These are phyloP conservation scores for Sialia sialis DNA, from an alignment of 2,113 vertebrate species.

Conservation along the genomic window DNA sequence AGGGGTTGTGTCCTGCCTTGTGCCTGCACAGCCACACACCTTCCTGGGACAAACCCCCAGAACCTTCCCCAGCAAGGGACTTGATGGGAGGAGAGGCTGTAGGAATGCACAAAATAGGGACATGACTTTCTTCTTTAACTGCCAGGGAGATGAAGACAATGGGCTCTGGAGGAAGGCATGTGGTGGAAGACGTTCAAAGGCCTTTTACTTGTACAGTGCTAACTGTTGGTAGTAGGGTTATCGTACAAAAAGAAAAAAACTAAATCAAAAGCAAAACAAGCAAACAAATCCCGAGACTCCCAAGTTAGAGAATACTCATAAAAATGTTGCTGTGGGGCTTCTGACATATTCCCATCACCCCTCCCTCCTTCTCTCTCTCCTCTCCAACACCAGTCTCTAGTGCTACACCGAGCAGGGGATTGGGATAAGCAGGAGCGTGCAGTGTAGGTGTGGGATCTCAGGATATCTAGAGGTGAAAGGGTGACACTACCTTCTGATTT, in stretches of 20 bases:
- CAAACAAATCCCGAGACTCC: neutral
- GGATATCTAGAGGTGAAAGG: conserved; percentile 15
- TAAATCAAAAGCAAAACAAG: neutral
- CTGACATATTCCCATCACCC: neutral
- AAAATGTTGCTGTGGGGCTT: neutral
- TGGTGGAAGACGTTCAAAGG: neutral
- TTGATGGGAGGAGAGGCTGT: neutral
- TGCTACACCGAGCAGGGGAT: neutral
- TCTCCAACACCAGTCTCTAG: neutral
- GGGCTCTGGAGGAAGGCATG: neutral
- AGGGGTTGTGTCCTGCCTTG: neutral
- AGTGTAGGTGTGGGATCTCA: neutral
- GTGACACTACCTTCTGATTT: neutral
- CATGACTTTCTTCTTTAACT: neutral
- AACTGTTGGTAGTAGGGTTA: neutral
- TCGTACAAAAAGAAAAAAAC: neutral
- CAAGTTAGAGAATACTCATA: neutral
- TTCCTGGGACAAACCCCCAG: neutral
- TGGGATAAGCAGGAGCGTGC: neutral
- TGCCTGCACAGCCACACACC: neutral
- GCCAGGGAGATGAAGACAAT: neutral
- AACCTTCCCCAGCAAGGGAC: neutral
- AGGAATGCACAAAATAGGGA: neutral
- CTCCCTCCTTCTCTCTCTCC: neutral
- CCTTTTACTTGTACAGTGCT: neutral